Percentiles rank a stretch among this genome's conserved stretches.
phyloP scores from a whole-genome alignment of 2,113 vertebrate species.

The Caranx melampygus region DNA sequence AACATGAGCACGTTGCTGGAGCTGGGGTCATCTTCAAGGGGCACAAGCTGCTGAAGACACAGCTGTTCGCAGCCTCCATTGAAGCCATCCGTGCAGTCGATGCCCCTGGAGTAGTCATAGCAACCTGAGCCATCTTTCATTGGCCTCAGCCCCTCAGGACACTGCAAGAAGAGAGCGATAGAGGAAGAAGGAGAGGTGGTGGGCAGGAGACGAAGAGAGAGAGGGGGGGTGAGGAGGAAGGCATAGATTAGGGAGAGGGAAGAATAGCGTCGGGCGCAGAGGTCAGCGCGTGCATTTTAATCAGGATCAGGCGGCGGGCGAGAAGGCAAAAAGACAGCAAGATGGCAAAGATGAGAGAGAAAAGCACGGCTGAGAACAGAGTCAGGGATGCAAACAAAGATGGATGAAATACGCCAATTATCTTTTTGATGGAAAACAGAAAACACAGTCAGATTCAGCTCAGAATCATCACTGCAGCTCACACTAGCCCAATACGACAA shows the following conservation, averaged over 20 bases:
- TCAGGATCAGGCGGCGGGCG: slow-evolving; percentile 40
- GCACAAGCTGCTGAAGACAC: slow-evolving; percentile 95
- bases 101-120: slow-evolving; percentile 96
- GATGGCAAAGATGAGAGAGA: slow-evolving; percentile 17
- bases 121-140: slow-evolving; percentile 99
- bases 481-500: background rate
- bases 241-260: slow-evolving; percentile 55
- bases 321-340: slow-evolving; percentile 46
- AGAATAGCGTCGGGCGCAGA: slow-evolving; percentile 45
- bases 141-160: slow-evolving; percentile 93
- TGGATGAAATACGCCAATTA: slow-evolving; percentile 34
- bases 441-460: background rate
- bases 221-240: slow-evolving; percentile 25
- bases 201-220: slow-evolving; percentile 22
- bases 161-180: slow-evolving; percentile 79
- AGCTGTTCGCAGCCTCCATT: slow-evolving; percentile 98
- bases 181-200: slow-evolving; percentile 30
- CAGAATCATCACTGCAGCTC: background rate
- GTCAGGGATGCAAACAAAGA: slow-evolving; percentile 9
- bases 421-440: slow-evolving; percentile 5
- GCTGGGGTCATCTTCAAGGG: slow-evolving; percentile 88
- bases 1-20: slow-evolving; percentile 98
- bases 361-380: slow-evolving; percentile 8
- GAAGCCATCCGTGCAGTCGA: slow-evolving; percentile 97
- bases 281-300: slow-evolving; percentile 77